Evolutionary conservation across 2,113 vertebrate species (phyloP).

Genomic region (Ailurus styani): DNA sequence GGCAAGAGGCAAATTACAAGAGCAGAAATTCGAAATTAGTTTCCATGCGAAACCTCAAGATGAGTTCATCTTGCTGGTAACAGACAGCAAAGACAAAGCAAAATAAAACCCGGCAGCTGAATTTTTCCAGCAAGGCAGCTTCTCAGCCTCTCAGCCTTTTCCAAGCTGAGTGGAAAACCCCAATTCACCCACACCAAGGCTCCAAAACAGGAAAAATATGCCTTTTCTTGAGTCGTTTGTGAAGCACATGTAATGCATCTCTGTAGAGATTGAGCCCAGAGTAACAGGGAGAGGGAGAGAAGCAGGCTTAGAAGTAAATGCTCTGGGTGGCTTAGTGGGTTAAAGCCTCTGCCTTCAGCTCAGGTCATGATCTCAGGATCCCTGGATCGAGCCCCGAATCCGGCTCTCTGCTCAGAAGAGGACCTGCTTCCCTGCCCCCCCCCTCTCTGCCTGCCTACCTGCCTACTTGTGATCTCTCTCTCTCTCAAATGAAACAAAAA

Average conservation of each 20-base stretch:
- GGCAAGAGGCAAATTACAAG: background rate
- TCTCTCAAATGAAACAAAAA: too few relatives aligned
- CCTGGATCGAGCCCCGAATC: too few relatives aligned
- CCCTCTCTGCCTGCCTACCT: too few relatives aligned
- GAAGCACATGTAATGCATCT: background rate
- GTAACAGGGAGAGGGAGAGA: background rate
- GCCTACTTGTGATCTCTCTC: too few relatives aligned
- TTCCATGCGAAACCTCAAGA: background rate
- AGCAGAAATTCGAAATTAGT: background rate
- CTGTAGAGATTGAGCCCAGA: background rate
- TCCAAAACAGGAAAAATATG: background rate
- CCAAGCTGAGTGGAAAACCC: background rate
- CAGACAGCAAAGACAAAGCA: background rate
- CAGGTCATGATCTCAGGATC: too few relatives aligned
- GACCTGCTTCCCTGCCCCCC: too few relatives aligned
- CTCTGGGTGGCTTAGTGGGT: too few relatives aligned
- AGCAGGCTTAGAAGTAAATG: background rate
- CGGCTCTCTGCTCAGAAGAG: too few relatives aligned
- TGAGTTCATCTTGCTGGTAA: background rate
- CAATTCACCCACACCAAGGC: background rate
- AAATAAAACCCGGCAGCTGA: background rate
- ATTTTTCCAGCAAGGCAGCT: background rate
- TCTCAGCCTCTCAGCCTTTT: slow-evolving; percentile 19
- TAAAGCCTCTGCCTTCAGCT: too few relatives aligned
- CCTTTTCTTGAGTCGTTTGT: background rate